phyloP scores from a whole-genome alignment of 2,797 vertebrate species.

The Crossoptilon crossoptilon region DNA sequence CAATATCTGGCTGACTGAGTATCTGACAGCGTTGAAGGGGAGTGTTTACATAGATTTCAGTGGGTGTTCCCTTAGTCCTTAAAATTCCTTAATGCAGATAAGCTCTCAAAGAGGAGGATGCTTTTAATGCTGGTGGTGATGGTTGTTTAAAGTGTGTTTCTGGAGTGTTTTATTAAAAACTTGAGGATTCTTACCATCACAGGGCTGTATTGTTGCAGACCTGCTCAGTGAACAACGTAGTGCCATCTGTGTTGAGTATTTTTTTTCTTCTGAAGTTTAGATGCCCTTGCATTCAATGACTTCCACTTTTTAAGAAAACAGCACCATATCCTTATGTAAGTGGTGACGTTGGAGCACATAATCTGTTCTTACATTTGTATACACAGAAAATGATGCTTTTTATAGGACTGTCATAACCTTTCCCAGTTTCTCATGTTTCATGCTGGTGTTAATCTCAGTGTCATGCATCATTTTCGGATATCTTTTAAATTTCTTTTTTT shows the following conservation, averaged over 20 bases:
- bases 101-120: neutral
- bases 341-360: neutral
- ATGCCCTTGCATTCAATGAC: neutral
- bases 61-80: neutral
- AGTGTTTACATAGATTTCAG: neutral
- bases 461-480: neutral
- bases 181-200: fast-evolving
- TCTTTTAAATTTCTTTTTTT: neutral
- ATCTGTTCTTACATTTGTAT: neutral
- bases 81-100: neutral
- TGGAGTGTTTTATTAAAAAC: neutral
- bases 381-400: neutral
- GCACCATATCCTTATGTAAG: neutral
- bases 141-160: neutral
- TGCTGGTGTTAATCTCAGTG: neutral
- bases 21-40: neutral
- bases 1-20: too few species aligned
- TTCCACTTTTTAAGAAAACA: neutral
- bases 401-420: neutral
- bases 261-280: neutral
- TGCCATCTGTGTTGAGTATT: neutral
- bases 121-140: neutral
- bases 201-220: neutral
- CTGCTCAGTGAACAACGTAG: neutral
- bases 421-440: neutral